Evolutionary conservation across 2,797 vertebrate species (phyloP).

Genomic region (Gymnothorax javanicus): DNA sequence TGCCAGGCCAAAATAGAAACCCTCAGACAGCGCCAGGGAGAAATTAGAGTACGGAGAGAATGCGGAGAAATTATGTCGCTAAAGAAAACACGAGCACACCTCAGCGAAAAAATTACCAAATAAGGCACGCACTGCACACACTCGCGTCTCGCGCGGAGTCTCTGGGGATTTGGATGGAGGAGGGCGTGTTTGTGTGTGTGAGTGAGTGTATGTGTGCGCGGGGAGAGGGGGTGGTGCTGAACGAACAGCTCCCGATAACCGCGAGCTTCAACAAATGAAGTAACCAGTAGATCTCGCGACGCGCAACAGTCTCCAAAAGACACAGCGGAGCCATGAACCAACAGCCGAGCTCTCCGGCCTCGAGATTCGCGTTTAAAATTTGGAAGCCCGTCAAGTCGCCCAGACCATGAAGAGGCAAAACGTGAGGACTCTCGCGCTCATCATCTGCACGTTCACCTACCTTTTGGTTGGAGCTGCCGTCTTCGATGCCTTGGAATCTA

Average conservation of each 20-base stretch:
- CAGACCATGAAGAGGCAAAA: slow-evolving; percentile 92
- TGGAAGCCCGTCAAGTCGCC: slow-evolving; percentile 39
- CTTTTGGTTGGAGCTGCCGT: slow-evolving; percentile 90
- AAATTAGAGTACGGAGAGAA: slow-evolving; percentile 9
- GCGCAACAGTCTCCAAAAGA: slow-evolving; percentile 51
- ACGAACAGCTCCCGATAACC: slow-evolving; percentile 82
- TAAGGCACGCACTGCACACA: slow-evolving; percentile 30
- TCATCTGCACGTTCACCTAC: slow-evolving; percentile 90
- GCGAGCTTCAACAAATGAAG: slow-evolving; percentile 62
- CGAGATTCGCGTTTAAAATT: slow-evolving; percentile 66
- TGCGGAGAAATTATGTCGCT: slow-evolving; percentile 15
- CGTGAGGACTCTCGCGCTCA: slow-evolving; percentile 88
- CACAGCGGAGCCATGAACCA: slow-evolving; percentile 77
- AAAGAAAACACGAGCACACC: slow-evolving; percentile 24
- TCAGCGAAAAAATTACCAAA: slow-evolving; percentile 33
- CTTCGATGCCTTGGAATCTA: slow-evolving; percentile 88
- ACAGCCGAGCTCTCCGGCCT: slow-evolving; percentile 76
- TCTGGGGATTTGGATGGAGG: neutral
- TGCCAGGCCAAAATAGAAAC: slow-evolving; percentile 23
- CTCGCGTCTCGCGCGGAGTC: neutral
- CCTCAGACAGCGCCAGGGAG: neutral
- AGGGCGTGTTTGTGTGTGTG: neutral
- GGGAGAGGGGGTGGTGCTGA: slow-evolving; percentile 83
- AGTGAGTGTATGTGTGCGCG: slow-evolving; percentile 21
- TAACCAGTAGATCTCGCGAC: slow-evolving; percentile 55